A percentile compares a stretch with the other conserved stretches of the same genome.
phyloP scores from a whole-genome alignment of 2,888 invertebrate species.

The Tenodera sinensis region DNA sequence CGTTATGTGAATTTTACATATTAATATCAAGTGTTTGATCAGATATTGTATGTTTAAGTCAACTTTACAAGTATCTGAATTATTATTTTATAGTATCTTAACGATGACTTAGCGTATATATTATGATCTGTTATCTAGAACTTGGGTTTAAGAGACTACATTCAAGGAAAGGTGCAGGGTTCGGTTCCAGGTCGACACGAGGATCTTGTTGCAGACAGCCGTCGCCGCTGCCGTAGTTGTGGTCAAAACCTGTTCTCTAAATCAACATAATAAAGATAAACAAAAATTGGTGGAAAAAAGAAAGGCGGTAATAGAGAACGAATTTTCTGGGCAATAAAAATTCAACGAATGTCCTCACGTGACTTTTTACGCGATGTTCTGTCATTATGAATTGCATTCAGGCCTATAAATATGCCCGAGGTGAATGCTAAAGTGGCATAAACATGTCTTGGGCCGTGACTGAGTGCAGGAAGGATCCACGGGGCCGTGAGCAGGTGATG shows the following conservation, averaged over 20 bases:
- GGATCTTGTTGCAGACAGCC: neutral
- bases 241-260: slow-evolving; percentile 5
- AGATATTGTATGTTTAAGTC: too few species aligned
- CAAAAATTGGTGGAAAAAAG: neutral
- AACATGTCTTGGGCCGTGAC: neutral
- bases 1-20: too few species aligned
- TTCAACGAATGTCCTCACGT: slow-evolving; percentile 1
- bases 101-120: too few species aligned
- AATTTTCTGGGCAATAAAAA: slow-evolving; percentile 7
- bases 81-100: too few species aligned
- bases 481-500: neutral
- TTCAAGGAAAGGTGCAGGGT: neutral
- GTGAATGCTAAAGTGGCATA: neutral
- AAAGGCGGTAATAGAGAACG: neutral
- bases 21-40: too few species aligned
- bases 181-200: neutral
- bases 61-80: too few species aligned
- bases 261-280: slow-evolving; percentile 8
- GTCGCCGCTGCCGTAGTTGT: neutral
- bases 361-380: neutral
- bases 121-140: too few species aligned
- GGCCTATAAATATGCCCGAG: neutral
- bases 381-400: slow-evolving; percentile 6
- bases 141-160: too few species aligned
- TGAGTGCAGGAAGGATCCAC: neutral